Conservation (phyloP, 2,113 vertebrate genomes). For the Perca flavescens region DNA sequence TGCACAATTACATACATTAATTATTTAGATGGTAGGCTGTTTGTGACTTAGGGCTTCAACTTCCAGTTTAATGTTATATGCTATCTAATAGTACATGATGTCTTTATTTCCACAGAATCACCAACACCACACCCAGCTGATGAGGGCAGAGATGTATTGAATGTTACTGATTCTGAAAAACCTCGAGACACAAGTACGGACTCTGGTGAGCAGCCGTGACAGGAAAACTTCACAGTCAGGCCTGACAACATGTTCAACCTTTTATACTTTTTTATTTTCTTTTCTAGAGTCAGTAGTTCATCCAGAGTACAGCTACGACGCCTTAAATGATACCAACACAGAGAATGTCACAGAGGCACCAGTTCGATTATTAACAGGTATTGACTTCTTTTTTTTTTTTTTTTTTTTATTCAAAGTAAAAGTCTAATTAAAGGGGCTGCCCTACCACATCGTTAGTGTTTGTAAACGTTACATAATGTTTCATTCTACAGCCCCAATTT, state of each 20-base stretch:
- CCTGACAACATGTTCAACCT: background rate
- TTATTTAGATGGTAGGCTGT: background rate
- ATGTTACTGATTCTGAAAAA: slow-evolving; percentile 3
- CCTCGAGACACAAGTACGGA: background rate
- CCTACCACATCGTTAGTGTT: background rate
- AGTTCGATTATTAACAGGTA: slow-evolving; percentile 24
- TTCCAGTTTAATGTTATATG: background rate
- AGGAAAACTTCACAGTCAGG: background rate
- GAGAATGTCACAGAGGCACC: slow-evolving; percentile 33
- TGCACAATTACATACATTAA: background rate
- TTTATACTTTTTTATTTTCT: background rate
- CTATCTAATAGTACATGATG: background rate
- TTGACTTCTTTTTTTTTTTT: slow-evolving; percentile 8
- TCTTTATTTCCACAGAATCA: slow-evolving; percentile 6
- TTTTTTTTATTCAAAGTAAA: background rate
- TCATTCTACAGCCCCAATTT: background rate
- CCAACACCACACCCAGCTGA: background rate
- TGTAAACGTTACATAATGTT: background rate
- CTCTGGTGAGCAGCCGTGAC: slow-evolving; percentile 16
- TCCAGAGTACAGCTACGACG: background rate
- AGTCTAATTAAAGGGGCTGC: background rate
- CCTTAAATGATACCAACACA: slow-evolving; percentile 5
- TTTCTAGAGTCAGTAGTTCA: slow-evolving; percentile 30
- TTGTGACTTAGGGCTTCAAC: background rate
- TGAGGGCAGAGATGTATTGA: background rate